Evolutionary conservation across 2,888 invertebrate species (phyloP).

Genomic region (Tricholauxania praeusta): DNA sequence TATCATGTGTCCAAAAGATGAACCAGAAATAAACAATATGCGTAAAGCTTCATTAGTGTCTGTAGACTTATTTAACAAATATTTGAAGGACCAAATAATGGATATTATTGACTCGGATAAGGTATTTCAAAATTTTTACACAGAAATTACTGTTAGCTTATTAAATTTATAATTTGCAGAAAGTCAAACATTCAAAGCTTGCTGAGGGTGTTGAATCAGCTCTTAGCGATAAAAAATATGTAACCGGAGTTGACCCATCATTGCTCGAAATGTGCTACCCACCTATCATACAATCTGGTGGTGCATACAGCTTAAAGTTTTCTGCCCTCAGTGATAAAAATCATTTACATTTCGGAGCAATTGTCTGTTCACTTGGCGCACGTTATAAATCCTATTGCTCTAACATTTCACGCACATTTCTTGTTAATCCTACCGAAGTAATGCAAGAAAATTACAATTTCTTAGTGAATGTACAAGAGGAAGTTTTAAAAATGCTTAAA

Average conservation of each 20-base stretch:
- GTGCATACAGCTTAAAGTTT: conserved; percentile 97
- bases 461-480: conserved; percentile 89
- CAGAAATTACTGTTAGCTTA: conserved; percentile 11
- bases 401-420: conserved; percentile 94
- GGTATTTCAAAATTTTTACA: conserved; percentile 66
- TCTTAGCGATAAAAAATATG: conserved; percentile 95
- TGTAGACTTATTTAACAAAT: conserved; percentile 95
- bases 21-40: conserved; percentile 87
- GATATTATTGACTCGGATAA: conserved; percentile 98
- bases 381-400: conserved; percentile 98
- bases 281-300: conserved; percentile 98
- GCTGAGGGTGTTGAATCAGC: conserved; percentile 95
- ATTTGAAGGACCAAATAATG: conserved; percentile 97
- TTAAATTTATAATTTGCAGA: conserved; percentile 71
- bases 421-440: conserved; percentile 90
- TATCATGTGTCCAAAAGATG: conserved; percentile 95
- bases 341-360: conserved; percentile 93
- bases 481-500: conserved; percentile 85
- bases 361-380: conserved; percentile 93
- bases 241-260: conserved; percentile 87
- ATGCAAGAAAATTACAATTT: conserved; percentile 92
- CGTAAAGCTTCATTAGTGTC: conserved; percentile 94
- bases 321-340: conserved; percentile 96
- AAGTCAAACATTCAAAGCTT: conserved; percentile 95
- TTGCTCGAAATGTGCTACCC: conserved; percentile 98